Evolutionary conservation across 2,797 vertebrate species (phyloP).

Genomic region (Syndactyla subalaris): DNA sequence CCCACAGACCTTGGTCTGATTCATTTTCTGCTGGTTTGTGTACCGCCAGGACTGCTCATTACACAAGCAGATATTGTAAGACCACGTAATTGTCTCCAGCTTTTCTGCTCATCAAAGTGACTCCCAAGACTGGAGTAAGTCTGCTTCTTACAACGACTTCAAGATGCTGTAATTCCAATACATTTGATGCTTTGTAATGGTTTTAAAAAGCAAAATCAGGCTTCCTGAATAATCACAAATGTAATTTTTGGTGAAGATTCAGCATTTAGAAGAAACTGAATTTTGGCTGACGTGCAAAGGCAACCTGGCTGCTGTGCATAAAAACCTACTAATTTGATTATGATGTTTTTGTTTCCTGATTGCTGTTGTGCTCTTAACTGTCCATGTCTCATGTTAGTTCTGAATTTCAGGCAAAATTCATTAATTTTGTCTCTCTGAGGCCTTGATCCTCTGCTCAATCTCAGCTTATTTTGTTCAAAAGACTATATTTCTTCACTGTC

Average conservation of each 20-base stretch:
- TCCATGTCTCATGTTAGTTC: neutral
- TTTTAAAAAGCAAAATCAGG: neutral
- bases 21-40: neutral
- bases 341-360: neutral
- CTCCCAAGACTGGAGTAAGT: neutral
- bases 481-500: neutral
- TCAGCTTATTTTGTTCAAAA: neutral
- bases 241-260: neutral
- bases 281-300: neutral
- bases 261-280: neutral
- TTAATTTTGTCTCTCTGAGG: neutral
- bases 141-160: neutral
- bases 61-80: neutral
- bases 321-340: neutral
- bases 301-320: neutral
- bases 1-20: neutral
- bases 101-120: neutral
- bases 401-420: neutral
- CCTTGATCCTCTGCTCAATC: neutral
- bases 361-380: neutral
- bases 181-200: neutral
- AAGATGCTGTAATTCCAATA: neutral
- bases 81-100: neutral
- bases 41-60: neutral
- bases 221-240: neutral